Evolutionary conservation across 92 coral and sea anemone species (phyloP).

Genomic region (Paragorgia papillata): DNA sequence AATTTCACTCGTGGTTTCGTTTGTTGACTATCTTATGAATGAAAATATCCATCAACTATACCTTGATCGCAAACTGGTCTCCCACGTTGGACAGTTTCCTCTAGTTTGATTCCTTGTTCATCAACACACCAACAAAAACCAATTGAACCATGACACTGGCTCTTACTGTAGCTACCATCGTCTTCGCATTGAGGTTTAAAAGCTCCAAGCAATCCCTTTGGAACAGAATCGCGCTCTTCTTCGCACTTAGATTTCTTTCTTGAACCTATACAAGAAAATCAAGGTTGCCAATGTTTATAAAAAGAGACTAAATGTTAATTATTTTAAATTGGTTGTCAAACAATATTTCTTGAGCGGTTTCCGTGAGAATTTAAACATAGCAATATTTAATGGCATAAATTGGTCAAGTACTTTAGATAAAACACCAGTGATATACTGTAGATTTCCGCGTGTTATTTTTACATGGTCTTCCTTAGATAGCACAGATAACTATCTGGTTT

Average conservation of each 20-base stretch:
- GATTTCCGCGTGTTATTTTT: too few species aligned
- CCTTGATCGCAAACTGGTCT: slow-evolving; percentile 20
- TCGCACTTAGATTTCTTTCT: slow-evolving; percentile 19
- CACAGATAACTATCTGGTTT: too few species aligned
- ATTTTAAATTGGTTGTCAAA: too few species aligned
- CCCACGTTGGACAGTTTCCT: slow-evolving; percentile 48
- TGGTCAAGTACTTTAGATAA: too few species aligned
- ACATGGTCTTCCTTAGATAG: too few species aligned
- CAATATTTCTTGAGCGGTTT: too few species aligned
- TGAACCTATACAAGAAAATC: not conserved
- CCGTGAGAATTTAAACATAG: too few species aligned
- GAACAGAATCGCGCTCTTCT: slow-evolving; percentile 56
- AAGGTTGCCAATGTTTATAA: not conserved
- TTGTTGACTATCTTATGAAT: too few species aligned
- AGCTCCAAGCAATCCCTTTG: slow-evolving; percentile 39
- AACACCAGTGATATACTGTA: too few species aligned
- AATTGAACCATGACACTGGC: slow-evolving; percentile 74
- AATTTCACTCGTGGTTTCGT: too few species aligned
- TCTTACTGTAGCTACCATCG: slow-evolving; percentile 81
- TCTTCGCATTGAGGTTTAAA: slow-evolving; percentile 69
- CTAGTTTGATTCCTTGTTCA: slow-evolving; percentile 63
- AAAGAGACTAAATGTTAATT: too few species aligned
- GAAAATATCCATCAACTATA: not conserved
- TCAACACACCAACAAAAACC: slow-evolving; percentile 95
- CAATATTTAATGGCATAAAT: too few species aligned